Conservation (phyloP, 92 coral and sea anemone genomes). For the Isaurus tuberculatus region DNA sequence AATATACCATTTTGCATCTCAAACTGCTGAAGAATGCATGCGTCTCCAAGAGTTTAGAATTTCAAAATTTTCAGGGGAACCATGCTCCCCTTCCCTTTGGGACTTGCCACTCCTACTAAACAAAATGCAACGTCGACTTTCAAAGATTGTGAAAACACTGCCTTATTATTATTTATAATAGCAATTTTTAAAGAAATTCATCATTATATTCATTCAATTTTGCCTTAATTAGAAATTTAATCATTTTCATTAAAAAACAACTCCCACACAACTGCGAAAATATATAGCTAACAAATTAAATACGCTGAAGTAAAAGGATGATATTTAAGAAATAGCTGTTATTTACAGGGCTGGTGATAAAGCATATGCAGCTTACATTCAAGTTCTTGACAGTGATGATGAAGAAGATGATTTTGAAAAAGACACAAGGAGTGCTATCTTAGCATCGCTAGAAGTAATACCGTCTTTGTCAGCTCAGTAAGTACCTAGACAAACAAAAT, state of each 20-base stretch:
- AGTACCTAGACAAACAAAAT: not conserved
- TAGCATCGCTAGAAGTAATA: not conserved
- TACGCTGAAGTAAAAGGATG: not conserved
- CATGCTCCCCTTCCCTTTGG: too few species aligned
- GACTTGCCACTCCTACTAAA: too few species aligned
- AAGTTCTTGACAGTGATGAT: constrained; percentile 2
- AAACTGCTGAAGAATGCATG: too few species aligned
- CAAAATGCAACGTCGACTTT: too few species aligned
- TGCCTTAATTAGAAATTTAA: constrained; percentile 30
- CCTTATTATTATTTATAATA: too few species aligned
- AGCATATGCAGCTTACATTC: not conserved
- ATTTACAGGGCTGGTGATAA: not conserved
- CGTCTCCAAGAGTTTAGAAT: too few species aligned
- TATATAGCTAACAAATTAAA: not conserved
- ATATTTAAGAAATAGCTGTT: not conserved
- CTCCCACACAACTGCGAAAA: not conserved
- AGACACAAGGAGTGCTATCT: constrained; percentile 1
- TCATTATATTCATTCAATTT: not conserved
- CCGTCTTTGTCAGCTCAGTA: not conserved
- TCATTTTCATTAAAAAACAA: constrained; percentile 31
- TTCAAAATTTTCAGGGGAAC: too few species aligned
- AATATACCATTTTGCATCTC: too few species aligned
- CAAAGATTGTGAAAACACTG: too few species aligned
- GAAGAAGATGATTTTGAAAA: not conserved
- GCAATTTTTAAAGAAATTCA: too few species aligned